A percentile compares a stretch with the other conserved stretches of the same genome.
Conservation (phyloP, 2,797 vertebrate species). For the Chelidonichthys spinosus region DNA sequence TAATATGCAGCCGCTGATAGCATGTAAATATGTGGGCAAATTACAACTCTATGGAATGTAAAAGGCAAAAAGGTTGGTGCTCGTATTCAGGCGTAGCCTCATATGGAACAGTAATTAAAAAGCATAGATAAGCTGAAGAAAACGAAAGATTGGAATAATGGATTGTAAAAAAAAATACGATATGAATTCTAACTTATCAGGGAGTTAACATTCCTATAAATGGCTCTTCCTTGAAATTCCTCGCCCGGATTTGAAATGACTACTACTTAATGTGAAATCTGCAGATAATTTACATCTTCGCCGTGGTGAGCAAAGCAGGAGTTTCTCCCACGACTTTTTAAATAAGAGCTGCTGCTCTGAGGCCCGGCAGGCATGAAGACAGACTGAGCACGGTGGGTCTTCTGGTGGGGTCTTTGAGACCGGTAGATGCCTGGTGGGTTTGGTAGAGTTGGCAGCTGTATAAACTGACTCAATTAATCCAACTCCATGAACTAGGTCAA, state of each 20-base stretch:
- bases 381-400: constrained; percentile 13
- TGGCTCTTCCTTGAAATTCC: not conserved
- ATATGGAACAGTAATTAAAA: constrained; percentile 3
- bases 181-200: constrained; percentile 10
- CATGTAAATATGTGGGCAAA: constrained; percentile 5
- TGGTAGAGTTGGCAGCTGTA: constrained; percentile 35
- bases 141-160: not conserved
- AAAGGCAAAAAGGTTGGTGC: not conserved
- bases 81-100: constrained; percentile 5
- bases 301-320: not conserved
- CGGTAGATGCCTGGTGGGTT: constrained; percentile 12
- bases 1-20: not conserved
- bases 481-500: constrained; percentile 16
- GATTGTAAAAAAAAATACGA: constrained; percentile 16
- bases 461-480: constrained; percentile 18
- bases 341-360: not conserved
- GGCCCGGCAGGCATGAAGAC: not conserved
- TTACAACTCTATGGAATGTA: not conserved
- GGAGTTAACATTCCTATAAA: constrained; percentile 1
- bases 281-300: not conserved
- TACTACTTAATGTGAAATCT: not conserved
- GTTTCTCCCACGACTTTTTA: not conserved
- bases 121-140: constrained; percentile 2
- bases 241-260: not conserved
- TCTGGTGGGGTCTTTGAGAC: constrained; percentile 12